Base-by-base conservation (phyloP, 2,113 vertebrate genomes). In the Chloropsis cyanopogon region DNA sequence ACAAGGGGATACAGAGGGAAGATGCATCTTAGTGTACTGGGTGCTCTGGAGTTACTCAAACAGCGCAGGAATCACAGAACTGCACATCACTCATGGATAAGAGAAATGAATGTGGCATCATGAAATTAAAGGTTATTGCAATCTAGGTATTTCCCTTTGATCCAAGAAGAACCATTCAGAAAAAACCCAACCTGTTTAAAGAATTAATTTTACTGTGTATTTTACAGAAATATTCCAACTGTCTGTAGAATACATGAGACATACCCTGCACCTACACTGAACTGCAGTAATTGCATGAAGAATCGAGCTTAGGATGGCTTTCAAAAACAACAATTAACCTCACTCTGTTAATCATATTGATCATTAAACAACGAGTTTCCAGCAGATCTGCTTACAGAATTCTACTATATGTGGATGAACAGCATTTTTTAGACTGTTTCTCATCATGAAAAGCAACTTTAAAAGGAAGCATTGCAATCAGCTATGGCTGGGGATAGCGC, bases 401-500 rank as follows among this genome's bases (percentile, higher is more conserved):
- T 94, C 52, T 94, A 79, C 72, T 78, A 94, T 93, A 69, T 79
- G 78, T 56, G 89, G 92, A 96, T 96, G 90, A 82, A 94, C 85
- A 92, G 87, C 79, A 88, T 94, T 53, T 37, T 96, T 95, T 72
- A 96, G 87, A 93, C 87, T 95, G 90, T 94, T 92, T 94, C 90
- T 88, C 82, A 75, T 82, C 75, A 95, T 86, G 92, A 95, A 96
- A 96, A 60, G 82, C 86, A 95, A 96, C 54, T 95, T 95, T 83
- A 88, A 86, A 82, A 93, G 76, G 89, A 87, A 95, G 96, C 92
- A 95, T 64, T 93, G 97, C 92, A 97, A 95, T 95, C 87, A 86
- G 49, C 97, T 96, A 97, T 77, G 97, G 97, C 66, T 92, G 91
- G 96, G 97, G 98, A 96, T 77, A 97, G 97, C 63, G 24, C 82